These are phyloP conservation scores for Rambutsinella grinnellia DNA, from an alignment of 2,888 invertebrate genomes.

Conservation along the genomic window DNA sequence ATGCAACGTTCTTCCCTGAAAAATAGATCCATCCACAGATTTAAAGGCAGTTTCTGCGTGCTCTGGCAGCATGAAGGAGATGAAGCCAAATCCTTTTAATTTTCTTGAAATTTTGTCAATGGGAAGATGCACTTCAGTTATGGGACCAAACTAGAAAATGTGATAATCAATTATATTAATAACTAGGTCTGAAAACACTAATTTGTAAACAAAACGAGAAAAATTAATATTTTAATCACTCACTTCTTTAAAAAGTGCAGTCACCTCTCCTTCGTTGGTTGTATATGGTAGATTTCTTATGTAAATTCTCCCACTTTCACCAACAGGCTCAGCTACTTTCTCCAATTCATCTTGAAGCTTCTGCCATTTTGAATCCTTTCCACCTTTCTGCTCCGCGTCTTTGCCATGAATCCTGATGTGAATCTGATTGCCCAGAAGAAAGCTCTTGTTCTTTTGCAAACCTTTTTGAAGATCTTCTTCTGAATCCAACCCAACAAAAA, in stretches of 20 bases:
- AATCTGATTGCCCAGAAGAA: slow-evolving; percentile 78
- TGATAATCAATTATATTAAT: not conserved
- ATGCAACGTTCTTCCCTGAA: slow-evolving; percentile 94
- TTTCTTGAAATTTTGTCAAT: slow-evolving; percentile 84
- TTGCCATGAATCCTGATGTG: slow-evolving; percentile 71
- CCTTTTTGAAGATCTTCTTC: slow-evolving; percentile 85
- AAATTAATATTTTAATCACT: slow-evolving; percentile 5
- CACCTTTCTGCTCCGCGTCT: slow-evolving; percentile 67
- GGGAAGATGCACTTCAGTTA: slow-evolving; percentile 90
- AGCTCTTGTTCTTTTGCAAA: slow-evolving; percentile 85
- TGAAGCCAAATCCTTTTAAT: slow-evolving; percentile 86
- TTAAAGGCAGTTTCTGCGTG: slow-evolving; percentile 91
- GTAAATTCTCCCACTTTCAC: slow-evolving; percentile 93
- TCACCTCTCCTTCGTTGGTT: slow-evolving; percentile 87
- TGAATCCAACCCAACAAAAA: slow-evolving; percentile 90
- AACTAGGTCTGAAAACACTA: not conserved
- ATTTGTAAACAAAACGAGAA: not conserved
- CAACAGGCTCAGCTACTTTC: slow-evolving; percentile 81
- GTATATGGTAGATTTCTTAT: slow-evolving; percentile 91
- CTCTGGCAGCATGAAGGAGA: slow-evolving; percentile 95
- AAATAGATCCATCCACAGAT: slow-evolving; percentile 89
- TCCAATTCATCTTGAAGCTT: slow-evolving; percentile 76
- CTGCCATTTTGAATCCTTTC: slow-evolving; percentile 74
- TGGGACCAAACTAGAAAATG: slow-evolving; percentile 74
- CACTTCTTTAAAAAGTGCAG: slow-evolving; percentile 79